Evolutionary conservation across 2,888 invertebrate species (phyloP), one percentile per base, ranked within the genome.

Genomic region (Xestobium rufovillosum): DNA sequence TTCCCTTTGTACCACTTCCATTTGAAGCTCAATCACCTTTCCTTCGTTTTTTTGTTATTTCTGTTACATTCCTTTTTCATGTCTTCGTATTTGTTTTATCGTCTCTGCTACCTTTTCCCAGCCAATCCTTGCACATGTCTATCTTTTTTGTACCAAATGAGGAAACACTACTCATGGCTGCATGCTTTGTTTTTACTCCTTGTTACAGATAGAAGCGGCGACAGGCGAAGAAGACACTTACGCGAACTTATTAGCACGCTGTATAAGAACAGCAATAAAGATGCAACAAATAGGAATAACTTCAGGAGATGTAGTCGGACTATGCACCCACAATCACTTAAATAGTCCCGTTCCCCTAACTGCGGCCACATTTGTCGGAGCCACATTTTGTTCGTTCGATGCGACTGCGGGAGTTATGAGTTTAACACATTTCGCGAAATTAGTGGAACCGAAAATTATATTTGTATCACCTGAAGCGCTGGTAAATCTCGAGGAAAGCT

Each of bases 311-410:
- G n/a, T 19, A 19, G n/a, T 19, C 6, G 23, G 6, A 8, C 6
- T 19, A 19, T 19, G 23, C n/a, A 19, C 23, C 23, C n/a, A 8
- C 23, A 19, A 19, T n/a, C 6, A 19, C n/a, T 19, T 19, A 19
- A n/a, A 19, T n/a, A 8, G 23, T 19, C n/a, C 6, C 23, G n/a
- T 19, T 19, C 23, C 23, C 6, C 6, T 19, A 19, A 19, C n/a
- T 19, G 6, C 23, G 6, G 23, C 23, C 6, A 8, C n/a, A 8
- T n/a, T 19, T n/a, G n/a, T 19, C n/a, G 23, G 23, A 19, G 23
- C 23, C 6, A 19, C 23, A n/a, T 6, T 19, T 8, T 8, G 6
- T n/a, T 8, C 23, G 6, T 8, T 19, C 6, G 23, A 19, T n/a
- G 6, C 23, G 23, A 19, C 6, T 6, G 6, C n/a, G 6, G n/a